Percentiles rank a stretch among this genome's conserved stretches.
These are phyloP conservation scores for Drosophila kambysellisi DNA, from an alignment of 2,888 invertebrate genomes.

Conservation along the genomic window DNA sequence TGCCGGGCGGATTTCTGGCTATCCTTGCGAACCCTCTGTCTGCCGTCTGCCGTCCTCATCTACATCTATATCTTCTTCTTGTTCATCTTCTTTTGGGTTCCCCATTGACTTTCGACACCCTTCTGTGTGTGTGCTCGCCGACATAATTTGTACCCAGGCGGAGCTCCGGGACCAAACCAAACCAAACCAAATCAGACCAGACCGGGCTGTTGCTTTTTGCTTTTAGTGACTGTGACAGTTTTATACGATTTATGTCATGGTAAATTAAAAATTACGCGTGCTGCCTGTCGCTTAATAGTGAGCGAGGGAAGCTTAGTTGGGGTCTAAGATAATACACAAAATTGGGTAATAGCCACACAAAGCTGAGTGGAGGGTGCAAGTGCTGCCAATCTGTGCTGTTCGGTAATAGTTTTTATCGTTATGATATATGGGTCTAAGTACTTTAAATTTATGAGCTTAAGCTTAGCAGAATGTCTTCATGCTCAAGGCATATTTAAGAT, in stretches of 20 bases:
- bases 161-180: conserved; percentile 18
- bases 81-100: conserved; percentile 18
- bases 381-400: conserved; percentile 40
- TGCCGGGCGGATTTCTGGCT: conserved; percentile 20
- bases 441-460: conserved; percentile 20
- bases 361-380: neutral
- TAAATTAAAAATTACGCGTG: conserved; percentile 78
- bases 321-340: conserved; percentile 32
- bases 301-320: conserved; percentile 5
- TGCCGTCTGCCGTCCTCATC: conserved; percentile 5
- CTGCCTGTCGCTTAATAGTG: conserved; percentile 41
- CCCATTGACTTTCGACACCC: conserved; percentile 77
- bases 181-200: neutral
- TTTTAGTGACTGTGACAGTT: conserved; percentile 80
- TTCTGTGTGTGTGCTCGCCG: conserved; percentile 52
- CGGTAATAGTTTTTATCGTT: conserved; percentile 47
- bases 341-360: conserved; percentile 43
- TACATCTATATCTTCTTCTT: conserved; percentile 5
- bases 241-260: conserved; percentile 81
- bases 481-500: neutral
- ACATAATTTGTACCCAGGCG: conserved; percentile 69
- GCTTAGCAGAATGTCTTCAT: neutral
- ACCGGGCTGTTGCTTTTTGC: conserved; percentile 72
- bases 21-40: conserved; percentile 10
- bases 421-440: conserved; percentile 17